phyloP scores from a whole-genome alignment of 1,140 invertebrate species.

The Diabrotica virgifera region DNA sequence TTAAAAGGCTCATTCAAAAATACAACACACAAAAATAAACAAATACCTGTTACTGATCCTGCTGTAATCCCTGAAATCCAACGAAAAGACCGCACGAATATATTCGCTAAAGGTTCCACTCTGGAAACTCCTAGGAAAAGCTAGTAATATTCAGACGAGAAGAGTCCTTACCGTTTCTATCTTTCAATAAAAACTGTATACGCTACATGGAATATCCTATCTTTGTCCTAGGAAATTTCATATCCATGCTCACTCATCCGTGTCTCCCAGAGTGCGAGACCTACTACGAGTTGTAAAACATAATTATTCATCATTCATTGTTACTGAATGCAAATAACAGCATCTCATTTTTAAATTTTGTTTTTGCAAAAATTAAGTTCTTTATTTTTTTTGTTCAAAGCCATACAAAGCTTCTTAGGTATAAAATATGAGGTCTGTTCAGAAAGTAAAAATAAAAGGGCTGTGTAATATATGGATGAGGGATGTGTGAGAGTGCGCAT shows the following conservation, averaged over 20 bases:
- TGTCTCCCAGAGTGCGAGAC: constrained; percentile 26
- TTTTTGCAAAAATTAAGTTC: not conserved
- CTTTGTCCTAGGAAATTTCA: constrained; percentile 28
- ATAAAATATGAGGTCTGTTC: too few species aligned
- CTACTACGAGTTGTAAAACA: constrained; percentile 27
- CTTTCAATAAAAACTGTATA: not conserved
- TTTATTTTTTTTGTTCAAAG: not conserved
- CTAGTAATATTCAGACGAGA: constrained; percentile 17
- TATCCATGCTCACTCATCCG: constrained; percentile 15
- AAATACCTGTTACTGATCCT: constrained; percentile 13
- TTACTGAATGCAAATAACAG: not conserved
- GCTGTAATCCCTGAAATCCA: constrained; percentile 1
- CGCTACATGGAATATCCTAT: constrained; percentile 18
- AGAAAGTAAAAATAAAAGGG: too few species aligned
- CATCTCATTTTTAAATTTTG: constrained; percentile 1
- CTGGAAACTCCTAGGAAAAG: constrained; percentile 27
- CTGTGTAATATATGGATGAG: too few species aligned
- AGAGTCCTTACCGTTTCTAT: not conserved
- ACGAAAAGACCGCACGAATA: not conserved
- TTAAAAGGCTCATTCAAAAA: not conserved
- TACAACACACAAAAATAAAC: not conserved
- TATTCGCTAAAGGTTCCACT: not conserved
- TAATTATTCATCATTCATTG: constrained; percentile 6
- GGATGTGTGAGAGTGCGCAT: too few species aligned
- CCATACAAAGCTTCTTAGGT: too few species aligned